Evolutionary conservation across 2,797 vertebrate genomes (phyloP), one percentile per base, ranked within the genome.

Genomic region (Sternarchorhynchus goeldii): DNA sequence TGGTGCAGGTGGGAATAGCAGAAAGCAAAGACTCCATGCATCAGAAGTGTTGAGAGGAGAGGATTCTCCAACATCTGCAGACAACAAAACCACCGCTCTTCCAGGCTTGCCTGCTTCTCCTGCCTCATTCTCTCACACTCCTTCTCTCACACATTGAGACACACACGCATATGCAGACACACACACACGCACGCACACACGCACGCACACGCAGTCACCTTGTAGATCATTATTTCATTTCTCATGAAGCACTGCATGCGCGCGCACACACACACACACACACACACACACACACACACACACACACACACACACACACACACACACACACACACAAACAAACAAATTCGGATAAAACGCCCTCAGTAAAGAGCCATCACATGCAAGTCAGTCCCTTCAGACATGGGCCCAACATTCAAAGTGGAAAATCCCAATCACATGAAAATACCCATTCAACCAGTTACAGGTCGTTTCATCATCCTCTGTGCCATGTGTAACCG

Each of bases 401-500:
- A 74, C 21, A 62, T 32, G 14, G n/a, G 12, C 36, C 74, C 18
- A 36, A 21, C 14, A 12, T 14, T 53, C 66, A 68, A 50, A 68
- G 57, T 56, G 58, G 67, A 81, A 68, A 41, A 20, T 5, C 63
- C 59, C 53, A 70, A 62, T 59, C 66, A 32, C 53, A 64, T 69
- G 60, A 73, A 78, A 70, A 78, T 71, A 50, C 74, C 56, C 57
- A 73, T 17, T 86, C 83, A 89, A 83, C 76, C 36, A 63, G 58
- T 91, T 91, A 86, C 89, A 75, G 21, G 8, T 60, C 78, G 85
- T 91, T 91, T 89, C 90, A 91, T 91, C 88, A 90, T 84, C 73
- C 73, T 16, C 75, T 64, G 75, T 82, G 69, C 56, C 53, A 65
- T 59, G 71, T 58, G 73, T 55, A 58, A 78, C 75, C 58, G 29